Conservation (phyloP, 2,113 vertebrate species). For the Spilogale gracilis region DNA sequence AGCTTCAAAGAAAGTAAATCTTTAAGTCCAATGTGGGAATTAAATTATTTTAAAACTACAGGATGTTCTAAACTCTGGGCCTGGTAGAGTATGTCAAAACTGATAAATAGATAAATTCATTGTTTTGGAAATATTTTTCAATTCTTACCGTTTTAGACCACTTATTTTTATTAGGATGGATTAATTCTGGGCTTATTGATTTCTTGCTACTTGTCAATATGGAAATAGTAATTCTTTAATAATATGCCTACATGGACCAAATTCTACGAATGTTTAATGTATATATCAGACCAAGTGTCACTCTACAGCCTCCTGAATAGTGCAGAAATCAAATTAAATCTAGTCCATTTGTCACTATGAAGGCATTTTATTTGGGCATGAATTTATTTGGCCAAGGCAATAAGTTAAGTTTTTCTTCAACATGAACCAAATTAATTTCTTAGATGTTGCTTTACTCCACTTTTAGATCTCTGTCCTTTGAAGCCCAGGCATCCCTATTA, state of each 20-base stretch:
- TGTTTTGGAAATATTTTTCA: constrained; percentile 54
- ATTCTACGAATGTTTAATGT: constrained; percentile 33
- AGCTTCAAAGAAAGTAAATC: background rate
- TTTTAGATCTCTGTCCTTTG: constrained; percentile 66
- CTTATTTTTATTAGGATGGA: constrained; percentile 1
- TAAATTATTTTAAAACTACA: constrained; percentile 59
- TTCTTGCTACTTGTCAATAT: constrained; percentile 34
- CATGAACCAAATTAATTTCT: constrained; percentile 62
- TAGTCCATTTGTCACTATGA: background rate
- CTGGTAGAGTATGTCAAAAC: background rate
- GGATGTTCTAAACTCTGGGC: background rate
- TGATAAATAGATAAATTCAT: background rate
- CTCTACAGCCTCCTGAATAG: background rate
- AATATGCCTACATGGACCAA: background rate
- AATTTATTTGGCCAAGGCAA: constrained; percentile 55
- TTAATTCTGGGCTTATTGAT: constrained; percentile 11
- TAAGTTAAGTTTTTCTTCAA: constrained; percentile 54
- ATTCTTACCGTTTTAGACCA: background rate
- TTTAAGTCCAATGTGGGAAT: constrained; percentile 9
- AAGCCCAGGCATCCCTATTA: constrained; percentile 48
- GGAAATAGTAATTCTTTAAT: constrained; percentile 32
- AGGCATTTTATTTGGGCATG: constrained; percentile 17
- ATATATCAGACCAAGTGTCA: background rate
- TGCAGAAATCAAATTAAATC: background rate
- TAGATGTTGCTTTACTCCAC: constrained; percentile 56